Base-by-base conservation (phyloP, 2,113 vertebrate genomes). In the Monopterus albus region DNA sequence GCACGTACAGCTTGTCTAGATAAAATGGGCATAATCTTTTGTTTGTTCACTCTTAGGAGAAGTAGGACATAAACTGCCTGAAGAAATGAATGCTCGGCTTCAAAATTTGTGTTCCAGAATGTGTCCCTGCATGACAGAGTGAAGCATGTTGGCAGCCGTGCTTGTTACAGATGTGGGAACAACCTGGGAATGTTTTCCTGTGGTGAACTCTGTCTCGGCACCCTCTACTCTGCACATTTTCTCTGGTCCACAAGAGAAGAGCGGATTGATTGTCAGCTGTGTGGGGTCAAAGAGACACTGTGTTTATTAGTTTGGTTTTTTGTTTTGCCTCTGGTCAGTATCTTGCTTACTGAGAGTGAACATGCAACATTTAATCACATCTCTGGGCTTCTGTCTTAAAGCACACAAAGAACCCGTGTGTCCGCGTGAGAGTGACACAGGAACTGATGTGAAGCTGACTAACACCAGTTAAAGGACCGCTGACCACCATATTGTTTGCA, bases 21-120 rank as follows among this genome's bases (percentile, higher is more conserved):
- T 26, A 63, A 74, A 84, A 82, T 58, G 2, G 10, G 18, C 61
- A 25, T 71, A 63, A 67, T 87, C 57, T 72, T 72, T 81, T 82
- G 58, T 87, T 85, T 78, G 62, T 72, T 77, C 66, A 70, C 52
- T 89, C 75, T 56, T 8, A 52, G 59, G 64, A 83, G 79, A 92
- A 91, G 65, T 91, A 85, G 92, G 89, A 85, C 90, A 90, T 70
- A 85, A 77, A 72, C 28, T 20, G 89, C 89, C 88, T 84, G 38
- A 52, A 90, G 89, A 82, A 68, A 59, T 63, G 51, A 51, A 65
- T 75, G 84, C 75, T 85, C 81, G 71, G 65, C 72, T 83, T 88
- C 77, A 33, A 51, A 84, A 56, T 82, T 20, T 51, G 59, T 63
- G 53, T 62, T 46, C 73, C 80, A 80, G 72, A 45, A 31, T 66